phyloP scores from a whole-genome alignment of 35 echinoderm and acorn worm species.

The Antedon bifida region DNA sequence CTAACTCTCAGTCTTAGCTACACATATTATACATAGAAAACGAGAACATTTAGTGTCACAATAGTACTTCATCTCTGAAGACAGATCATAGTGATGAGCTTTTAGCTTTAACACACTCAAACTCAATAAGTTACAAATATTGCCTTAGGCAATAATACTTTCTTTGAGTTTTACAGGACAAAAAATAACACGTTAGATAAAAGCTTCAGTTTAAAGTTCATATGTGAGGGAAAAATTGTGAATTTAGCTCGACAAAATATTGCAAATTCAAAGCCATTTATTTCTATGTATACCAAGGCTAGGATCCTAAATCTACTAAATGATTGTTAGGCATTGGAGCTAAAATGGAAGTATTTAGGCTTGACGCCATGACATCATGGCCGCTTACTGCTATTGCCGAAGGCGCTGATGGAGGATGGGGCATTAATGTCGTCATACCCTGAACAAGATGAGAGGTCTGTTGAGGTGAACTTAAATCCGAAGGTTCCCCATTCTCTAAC shows the following conservation, averaged over 20 bases:
- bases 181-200: not conserved
- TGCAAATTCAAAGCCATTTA: not conserved
- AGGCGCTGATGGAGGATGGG: not conserved
- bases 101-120: not conserved
- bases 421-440: not conserved
- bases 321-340: not conserved
- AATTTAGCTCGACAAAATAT: not conserved
- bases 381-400: constrained; percentile 1
- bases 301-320: not conserved
- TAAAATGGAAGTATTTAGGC: not conserved
- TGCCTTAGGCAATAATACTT: not conserved
- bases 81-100: not conserved
- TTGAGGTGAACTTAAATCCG: not conserved
- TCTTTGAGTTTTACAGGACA: constrained; percentile 1
- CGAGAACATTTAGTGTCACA: not conserved
- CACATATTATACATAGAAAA: not conserved
- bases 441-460: not conserved
- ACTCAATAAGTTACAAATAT: not conserved
- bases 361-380: not conserved
- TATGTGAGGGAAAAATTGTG: not conserved
- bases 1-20: not conserved
- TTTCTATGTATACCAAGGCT: not conserved
- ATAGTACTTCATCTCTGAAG: not conserved
- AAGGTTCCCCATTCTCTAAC: not conserved
- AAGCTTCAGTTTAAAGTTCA: not conserved